Percentiles rank a stretch among this genome's conserved stretches.
These are phyloP conservation scores for Oxygymnocypris stewartii DNA, from an alignment of 2,113 vertebrate genomes.

Conservation along the genomic window DNA sequence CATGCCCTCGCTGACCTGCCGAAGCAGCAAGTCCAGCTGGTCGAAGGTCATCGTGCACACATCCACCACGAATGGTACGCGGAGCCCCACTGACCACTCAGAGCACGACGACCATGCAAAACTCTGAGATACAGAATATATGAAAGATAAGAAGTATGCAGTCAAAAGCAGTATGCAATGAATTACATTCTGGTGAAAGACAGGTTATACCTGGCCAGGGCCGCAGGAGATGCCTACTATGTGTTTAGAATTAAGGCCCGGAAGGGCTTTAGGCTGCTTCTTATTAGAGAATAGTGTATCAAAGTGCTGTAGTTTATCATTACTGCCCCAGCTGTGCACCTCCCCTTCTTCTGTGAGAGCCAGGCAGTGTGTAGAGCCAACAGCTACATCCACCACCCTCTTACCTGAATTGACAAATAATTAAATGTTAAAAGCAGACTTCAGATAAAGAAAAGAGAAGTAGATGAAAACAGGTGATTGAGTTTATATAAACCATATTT, in stretches of 20 bases:
- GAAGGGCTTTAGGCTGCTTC: slow-evolving; percentile 89
- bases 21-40: slow-evolving; percentile 91
- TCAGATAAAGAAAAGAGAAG: no score
- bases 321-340: slow-evolving; percentile 98
- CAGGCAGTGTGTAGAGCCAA: slow-evolving; percentile 94
- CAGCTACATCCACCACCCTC: slow-evolving; percentile 93
- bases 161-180: not conserved
- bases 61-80: slow-evolving; percentile 96
- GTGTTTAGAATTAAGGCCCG: slow-evolving; percentile 91
- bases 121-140: slow-evolving; percentile 63
- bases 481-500: not conserved
- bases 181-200: not conserved
- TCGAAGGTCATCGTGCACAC: slow-evolving; percentile 95
- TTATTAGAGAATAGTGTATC: slow-evolving; percentile 94
- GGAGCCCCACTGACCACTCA: slow-evolving; percentile 94
- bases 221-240: slow-evolving; percentile 95
- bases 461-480: not conserved
- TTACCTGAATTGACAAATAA: slow-evolving; percentile 77
- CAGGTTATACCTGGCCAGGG: slow-evolving; percentile 85
- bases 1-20: slow-evolving; percentile 96
- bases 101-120: slow-evolving; percentile 98
- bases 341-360: slow-evolving; percentile 94
- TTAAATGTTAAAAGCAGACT: not conserved
- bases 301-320: slow-evolving; percentile 97
- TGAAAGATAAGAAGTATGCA: not conserved